These are phyloP conservation scores for Leptinotarsa peninsularis DNA, from an alignment of 2,888 invertebrate genomes.

Conservation along the genomic window DNA sequence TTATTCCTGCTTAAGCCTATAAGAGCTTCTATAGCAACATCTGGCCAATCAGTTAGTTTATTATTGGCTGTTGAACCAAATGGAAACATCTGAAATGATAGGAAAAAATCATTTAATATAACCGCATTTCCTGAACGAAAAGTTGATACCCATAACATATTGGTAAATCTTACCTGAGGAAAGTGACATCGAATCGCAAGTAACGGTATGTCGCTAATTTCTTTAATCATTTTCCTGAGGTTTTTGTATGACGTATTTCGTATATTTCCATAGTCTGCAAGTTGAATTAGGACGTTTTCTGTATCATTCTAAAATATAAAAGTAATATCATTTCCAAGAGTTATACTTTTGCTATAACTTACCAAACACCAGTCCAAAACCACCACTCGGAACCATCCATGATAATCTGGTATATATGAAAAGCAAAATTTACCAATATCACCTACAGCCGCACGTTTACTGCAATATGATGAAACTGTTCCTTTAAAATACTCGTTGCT, in stretches of 20 bases:
- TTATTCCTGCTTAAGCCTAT: slow-evolving; percentile 39
- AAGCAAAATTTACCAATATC: slow-evolving; percentile 51
- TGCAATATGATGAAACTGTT: slow-evolving; percentile 31
- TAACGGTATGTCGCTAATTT: slow-evolving; percentile 49
- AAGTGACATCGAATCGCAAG: slow-evolving; percentile 53
- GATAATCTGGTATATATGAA: slow-evolving; percentile 42
- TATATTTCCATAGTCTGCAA: slow-evolving; percentile 55
- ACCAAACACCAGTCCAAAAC: slow-evolving; percentile 52
- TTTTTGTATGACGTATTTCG: slow-evolving; percentile 43
- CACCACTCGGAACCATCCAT: slow-evolving; percentile 50
- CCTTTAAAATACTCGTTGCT: slow-evolving; percentile 41
- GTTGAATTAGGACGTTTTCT: slow-evolving; percentile 47
- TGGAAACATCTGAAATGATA: slow-evolving; percentile 47
- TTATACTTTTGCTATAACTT: slow-evolving; percentile 12
- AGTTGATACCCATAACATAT: neutral
- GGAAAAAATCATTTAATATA: neutral
- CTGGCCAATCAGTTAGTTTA: slow-evolving; percentile 50
- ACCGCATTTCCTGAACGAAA: neutral
- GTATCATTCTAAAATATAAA: slow-evolving; percentile 45
- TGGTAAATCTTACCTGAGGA: slow-evolving; percentile 44
- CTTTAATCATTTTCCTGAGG: slow-evolving; percentile 45
- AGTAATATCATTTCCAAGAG: neutral
- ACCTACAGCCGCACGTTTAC: slow-evolving; percentile 47
- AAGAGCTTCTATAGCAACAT: slow-evolving; percentile 43
- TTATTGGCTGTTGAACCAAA: slow-evolving; percentile 46